phyloP scores from a whole-genome alignment of 2,113 vertebrate genomes.

The Paradoxurus hermaphroditus region DNA sequence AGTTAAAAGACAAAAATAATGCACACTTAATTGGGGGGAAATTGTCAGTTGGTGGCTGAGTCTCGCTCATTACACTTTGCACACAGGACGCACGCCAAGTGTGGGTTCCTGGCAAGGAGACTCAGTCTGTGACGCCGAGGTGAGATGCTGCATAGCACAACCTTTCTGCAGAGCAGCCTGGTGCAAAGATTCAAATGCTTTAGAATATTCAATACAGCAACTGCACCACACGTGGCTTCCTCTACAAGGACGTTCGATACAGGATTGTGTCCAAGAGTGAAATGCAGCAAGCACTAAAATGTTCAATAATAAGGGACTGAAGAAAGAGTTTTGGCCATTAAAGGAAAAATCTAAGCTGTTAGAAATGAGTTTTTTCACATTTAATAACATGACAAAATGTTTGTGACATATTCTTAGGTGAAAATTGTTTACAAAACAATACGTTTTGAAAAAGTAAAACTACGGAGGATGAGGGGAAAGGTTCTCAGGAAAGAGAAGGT shows the following conservation, averaged over 20 bases:
- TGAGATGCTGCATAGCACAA: not conserved
- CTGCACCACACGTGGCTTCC: not conserved
- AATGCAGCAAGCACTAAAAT: not conserved
- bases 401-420: not conserved
- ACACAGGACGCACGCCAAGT: constrained; percentile 39
- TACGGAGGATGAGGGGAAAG: not conserved
- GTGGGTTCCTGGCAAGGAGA: constrained; percentile 20
- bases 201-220: not conserved
- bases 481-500: not conserved
- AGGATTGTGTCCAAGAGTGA: not conserved
- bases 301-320: not conserved
- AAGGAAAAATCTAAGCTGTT: not conserved
- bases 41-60: constrained; percentile 77
- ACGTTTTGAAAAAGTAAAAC: not conserved
- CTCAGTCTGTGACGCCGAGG: not conserved
- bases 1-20: constrained; percentile 81
- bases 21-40: constrained; percentile 75
- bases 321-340: not conserved
- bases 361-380: not conserved
- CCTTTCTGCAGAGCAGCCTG: not conserved
- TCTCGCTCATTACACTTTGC: constrained; percentile 68
- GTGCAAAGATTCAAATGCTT: not conserved
- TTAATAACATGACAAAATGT: constrained; percentile 31
- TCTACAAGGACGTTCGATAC: not conserved
- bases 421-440: not conserved